phyloP scores from a whole-genome alignment of 92 coral and sea anemone genomes.

The Desmophyllum pertusum region DNA sequence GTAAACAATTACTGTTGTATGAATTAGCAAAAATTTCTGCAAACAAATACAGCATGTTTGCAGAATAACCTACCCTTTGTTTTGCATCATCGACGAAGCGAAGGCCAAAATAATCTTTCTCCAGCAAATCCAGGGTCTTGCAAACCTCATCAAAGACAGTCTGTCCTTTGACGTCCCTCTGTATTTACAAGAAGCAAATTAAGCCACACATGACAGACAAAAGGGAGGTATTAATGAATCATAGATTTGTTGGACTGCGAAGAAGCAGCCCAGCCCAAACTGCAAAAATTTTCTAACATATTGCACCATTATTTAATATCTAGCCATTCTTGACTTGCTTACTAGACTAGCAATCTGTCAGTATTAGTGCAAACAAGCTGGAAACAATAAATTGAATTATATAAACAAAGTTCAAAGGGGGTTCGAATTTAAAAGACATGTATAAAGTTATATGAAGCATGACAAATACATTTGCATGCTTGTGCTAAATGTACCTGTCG shows the following conservation, averaged over 20 bases:
- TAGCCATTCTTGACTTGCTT: neutral
- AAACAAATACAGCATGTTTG: neutral
- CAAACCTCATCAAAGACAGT: conserved; percentile 90
- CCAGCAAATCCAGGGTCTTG: conserved; percentile 88
- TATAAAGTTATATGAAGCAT: neutral
- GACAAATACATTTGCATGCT: neutral
- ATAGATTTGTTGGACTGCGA: neutral
- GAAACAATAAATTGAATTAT: neutral
- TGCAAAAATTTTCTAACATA: neutral
- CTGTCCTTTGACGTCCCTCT: conserved; percentile 98
- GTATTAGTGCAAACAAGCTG: neutral
- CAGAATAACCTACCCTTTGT: conserved; percentile 78
- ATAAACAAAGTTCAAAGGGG: neutral
- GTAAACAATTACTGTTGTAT: conserved; percentile 4
- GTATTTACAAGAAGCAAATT: conserved; percentile 20
- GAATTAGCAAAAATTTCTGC: neutral
- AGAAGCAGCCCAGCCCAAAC: conserved; percentile 16
- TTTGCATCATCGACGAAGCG: conserved; percentile 94
- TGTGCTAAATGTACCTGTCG: neutral
- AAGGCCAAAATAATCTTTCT: conserved; percentile 98
- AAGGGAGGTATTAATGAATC: conserved; percentile 17
- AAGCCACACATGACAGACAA: neutral
- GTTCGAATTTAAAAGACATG: neutral
- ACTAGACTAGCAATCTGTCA: neutral
- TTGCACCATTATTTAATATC: neutral